Evolutionary conservation across 2,888 invertebrate genomes (phyloP).

Genomic region (Sarcophaga subvicina): DNA sequence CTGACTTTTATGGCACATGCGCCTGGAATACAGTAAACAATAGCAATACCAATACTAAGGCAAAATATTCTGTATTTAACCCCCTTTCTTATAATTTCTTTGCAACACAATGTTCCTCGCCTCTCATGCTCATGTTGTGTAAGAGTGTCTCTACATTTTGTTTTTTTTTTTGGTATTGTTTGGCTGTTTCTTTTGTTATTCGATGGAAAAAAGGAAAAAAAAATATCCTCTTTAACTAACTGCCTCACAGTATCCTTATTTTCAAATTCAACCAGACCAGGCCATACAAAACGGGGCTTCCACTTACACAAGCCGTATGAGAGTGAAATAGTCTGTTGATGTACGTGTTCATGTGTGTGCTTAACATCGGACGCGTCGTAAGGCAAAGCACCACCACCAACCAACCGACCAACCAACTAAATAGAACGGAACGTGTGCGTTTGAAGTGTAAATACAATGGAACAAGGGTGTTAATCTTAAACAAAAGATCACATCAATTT

Average conservation of each 20-base stretch:
- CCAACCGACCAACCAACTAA: no score
- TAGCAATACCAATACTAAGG: no score
- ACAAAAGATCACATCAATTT: conserved; percentile 67
- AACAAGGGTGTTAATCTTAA: conserved; percentile 68
- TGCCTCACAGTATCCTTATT: not conserved
- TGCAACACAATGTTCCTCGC: conserved; percentile 36
- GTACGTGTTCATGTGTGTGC: not conserved
- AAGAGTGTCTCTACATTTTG: not conserved
- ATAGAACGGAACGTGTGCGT: conserved; percentile 35
- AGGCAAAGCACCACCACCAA: not conserved
- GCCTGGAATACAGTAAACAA: conserved; percentile 45
- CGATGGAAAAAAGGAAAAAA: no score
- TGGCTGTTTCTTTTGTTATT: not conserved
- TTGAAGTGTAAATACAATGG: conserved; percentile 8
- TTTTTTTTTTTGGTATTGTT: not conserved
- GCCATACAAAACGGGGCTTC: no score
- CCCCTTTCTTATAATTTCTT: not conserved
- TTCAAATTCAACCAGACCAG: no score
- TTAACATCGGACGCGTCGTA: not conserved
- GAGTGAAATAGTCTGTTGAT: not conserved
- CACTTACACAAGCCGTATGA: not conserved
- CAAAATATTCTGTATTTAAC: conserved; percentile 7
- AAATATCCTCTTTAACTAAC: not conserved
- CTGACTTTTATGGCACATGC: conserved; percentile 62
- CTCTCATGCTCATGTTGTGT: not conserved